These are phyloP conservation scores for Lasiurus borealis DNA, from an alignment of 2,113 vertebrate species.

Conservation along the genomic window DNA sequence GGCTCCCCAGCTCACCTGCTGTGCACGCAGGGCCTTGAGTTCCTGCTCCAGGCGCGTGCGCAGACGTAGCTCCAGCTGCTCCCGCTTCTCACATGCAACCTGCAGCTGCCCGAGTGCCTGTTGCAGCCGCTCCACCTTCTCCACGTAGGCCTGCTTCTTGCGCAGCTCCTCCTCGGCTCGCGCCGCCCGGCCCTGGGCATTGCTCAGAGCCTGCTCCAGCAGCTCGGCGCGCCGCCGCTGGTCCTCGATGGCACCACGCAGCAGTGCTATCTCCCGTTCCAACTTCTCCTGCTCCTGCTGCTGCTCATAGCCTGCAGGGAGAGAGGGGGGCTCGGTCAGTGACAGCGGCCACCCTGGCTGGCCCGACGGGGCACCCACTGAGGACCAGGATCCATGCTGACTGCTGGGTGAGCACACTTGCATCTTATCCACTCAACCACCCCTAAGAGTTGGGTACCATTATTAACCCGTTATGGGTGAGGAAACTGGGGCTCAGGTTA, in stretches of 20 bases:
- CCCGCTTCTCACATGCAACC: conserved; percentile 96
- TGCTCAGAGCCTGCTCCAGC: conserved; percentile 94
- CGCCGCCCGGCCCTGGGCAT: conserved; percentile 90
- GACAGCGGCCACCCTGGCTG: accelerated
- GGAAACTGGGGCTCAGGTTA: background rate
- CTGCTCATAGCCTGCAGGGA: conserved; percentile 92
- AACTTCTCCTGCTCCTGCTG: conserved; percentile 93
- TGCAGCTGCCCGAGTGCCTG: conserved; percentile 96
- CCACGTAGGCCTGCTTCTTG: conserved; percentile 95
- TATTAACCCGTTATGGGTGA: background rate
- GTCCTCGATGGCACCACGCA: conserved; percentile 93
- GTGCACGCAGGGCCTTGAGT: conserved; percentile 94
- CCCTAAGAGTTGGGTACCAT: background rate
- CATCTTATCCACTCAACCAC: background rate
- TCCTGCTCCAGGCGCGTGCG: conserved; percentile 97
- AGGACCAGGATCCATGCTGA: background rate
- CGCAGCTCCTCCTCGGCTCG: conserved; percentile 94
- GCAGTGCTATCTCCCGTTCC: conserved; percentile 91
- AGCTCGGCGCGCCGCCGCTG: conserved; percentile 93
- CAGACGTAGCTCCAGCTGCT: conserved; percentile 93
- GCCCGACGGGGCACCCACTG: accelerated
- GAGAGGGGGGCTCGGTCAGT: background rate
- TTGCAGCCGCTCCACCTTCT: conserved; percentile 97
- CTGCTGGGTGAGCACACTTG: background rate
- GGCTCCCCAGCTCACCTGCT: conserved; percentile 90